Evolutionary conservation across 2,797 vertebrate genomes (phyloP).

Genomic region (Dallia pectoralis): DNA sequence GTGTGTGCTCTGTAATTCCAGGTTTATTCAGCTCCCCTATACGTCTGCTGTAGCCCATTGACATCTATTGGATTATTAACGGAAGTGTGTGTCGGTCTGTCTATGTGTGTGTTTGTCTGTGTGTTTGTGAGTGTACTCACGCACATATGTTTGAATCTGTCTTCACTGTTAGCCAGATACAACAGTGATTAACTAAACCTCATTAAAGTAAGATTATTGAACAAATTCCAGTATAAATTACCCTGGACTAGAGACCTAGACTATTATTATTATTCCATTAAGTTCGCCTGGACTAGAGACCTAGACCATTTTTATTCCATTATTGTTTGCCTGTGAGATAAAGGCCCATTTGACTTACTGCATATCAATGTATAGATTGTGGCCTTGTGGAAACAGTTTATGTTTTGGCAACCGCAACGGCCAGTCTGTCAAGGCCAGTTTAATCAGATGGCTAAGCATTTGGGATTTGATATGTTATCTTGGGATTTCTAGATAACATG

Average conservation of each 20-base stretch:
- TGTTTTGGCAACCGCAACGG: neutral
- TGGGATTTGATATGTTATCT: neutral
- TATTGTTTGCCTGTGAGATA: conserved; percentile 46
- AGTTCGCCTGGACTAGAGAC: neutral
- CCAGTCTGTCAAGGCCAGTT: neutral
- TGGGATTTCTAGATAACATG: neutral
- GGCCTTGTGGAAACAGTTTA: neutral
- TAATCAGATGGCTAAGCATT: neutral
- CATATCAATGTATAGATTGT: neutral
- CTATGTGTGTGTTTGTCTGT: neutral
- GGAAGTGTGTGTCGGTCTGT: neutral
- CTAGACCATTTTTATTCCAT: conserved; percentile 51
- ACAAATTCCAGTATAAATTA: conserved; percentile 53
- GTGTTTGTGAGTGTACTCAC: neutral
- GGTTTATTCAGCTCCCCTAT: conserved; percentile 32
- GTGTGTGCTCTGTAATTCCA: conserved; percentile 23
- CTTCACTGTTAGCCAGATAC: conserved; percentile 27
- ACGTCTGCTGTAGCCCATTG: conserved; percentile 22
- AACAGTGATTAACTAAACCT: neutral
- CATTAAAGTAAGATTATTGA: conserved; percentile 12
- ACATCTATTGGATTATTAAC: conserved; percentile 52
- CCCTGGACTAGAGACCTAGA: neutral
- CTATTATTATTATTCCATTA: conserved; percentile 56
- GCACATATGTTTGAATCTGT: neutral
- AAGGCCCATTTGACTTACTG: conserved; percentile 26